Percentiles rank a stretch among this genome's conserved stretches.
Conservation (phyloP, 2,797 vertebrate genomes). For the Vespertilio murinus region DNA sequence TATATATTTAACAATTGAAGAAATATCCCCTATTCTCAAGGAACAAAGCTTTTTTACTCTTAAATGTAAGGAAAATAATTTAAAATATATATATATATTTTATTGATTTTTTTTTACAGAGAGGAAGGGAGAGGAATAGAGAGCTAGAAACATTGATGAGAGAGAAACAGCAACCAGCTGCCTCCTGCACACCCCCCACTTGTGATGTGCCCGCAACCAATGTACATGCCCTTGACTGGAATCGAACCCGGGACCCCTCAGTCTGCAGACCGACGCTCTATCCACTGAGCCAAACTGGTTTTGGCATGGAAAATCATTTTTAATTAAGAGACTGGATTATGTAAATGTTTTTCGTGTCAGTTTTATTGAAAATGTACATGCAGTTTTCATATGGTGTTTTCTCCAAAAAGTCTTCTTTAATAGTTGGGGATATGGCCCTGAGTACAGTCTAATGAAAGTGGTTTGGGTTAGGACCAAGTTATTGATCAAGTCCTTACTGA, state of each 20-base stretch:
- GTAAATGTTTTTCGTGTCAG: constrained; percentile 7
- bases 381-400: constrained; percentile 32
- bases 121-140: too few species aligned
- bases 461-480: constrained; percentile 29
- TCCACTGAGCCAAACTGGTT: too few species aligned
- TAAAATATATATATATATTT: too few species aligned
- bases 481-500: background rate
- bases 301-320: too few species aligned
- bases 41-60: constrained; percentile 23
- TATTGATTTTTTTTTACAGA: too few species aligned
- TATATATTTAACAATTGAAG: constrained; percentile 10
- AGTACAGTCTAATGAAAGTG: background rate
- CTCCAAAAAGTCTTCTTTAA: background rate
- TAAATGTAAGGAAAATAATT: background rate
- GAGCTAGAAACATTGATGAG: too few species aligned
- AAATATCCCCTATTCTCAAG: background rate
- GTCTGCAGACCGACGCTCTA: too few species aligned
- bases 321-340: background rate
- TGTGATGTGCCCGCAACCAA: too few species aligned
- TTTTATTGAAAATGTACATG: constrained; percentile 12
- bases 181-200: too few species aligned
- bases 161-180: too few species aligned
- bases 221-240: too few species aligned
- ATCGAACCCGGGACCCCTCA: too few species aligned
- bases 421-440: background rate